Evolutionary conservation across 2,113 vertebrate species (phyloP), one percentile per base, ranked within the genome.

Genomic region (Rhodinocichla rosea): DNA sequence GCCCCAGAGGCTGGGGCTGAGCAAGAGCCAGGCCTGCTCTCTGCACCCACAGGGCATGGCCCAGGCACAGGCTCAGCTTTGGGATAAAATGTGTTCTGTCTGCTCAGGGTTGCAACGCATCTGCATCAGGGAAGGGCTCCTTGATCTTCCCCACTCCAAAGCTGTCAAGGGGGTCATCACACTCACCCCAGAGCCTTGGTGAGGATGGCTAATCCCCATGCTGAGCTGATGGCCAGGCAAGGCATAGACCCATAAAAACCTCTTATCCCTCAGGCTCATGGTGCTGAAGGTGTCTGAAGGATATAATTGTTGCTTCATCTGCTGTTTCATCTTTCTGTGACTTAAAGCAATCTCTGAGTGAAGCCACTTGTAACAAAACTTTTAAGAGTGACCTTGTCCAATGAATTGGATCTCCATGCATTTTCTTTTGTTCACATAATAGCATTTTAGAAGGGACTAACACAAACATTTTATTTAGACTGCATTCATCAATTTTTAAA

Each of bases 401-500:
- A 3, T 10, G 23, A 81, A n/a, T 13, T 75, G 15, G 14, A 70
- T 59, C 56, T 62, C 53, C 1, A 1, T 12, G 12, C 11, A 27
- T 70, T 73, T 76, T 22, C 77, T 87, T 63, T 33, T 16, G 35
- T 63, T 92, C 83, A 94, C 69, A 45, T 28, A 69, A 33, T 2
- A 5, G 9, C 47, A 49, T n/a, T 67, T 70, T 67, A 86, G 85
- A 94, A 86, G 24, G 35, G 47, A 81, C 65, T 96, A 92, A 96
- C 52, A 35, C 85, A 92, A 77, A 94, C 37, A 13, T 87, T 94
- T 84, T 96, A 94, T 83, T 97, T 89, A 92, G 89, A 82, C 65
- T 88, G 88, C 95, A 91, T 97, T 96, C 26, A 74, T 80, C 27
- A 33, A 93, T 92, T 47, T 60, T 96, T 93, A 95, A 95, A 70